phyloP scores from a whole-genome alignment of 2,888 invertebrate genomes.

The Dorcus hopei region DNA sequence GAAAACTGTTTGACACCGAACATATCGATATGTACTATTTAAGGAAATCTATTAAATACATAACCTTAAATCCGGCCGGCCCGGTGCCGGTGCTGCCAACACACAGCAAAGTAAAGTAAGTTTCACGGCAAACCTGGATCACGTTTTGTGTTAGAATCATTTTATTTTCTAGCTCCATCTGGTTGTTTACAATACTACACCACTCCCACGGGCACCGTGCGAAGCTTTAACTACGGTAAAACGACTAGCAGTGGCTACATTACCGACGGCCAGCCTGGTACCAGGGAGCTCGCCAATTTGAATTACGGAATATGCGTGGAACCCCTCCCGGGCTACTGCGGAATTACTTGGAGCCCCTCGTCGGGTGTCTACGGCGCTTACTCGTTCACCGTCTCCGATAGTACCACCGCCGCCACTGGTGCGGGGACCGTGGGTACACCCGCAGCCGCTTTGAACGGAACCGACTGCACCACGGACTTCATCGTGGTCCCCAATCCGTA shows the following conservation, averaged over 20 bases:
- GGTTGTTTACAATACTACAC: slow-evolving; percentile 78
- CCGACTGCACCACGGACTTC: slow-evolving; percentile 67
- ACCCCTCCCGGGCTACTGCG: slow-evolving; percentile 71
- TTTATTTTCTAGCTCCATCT: slow-evolving; percentile 59
- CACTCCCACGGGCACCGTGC: slow-evolving; percentile 59
- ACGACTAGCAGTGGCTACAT: slow-evolving; percentile 38
- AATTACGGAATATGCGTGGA: slow-evolving; percentile 77
- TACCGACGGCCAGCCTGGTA: slow-evolving; percentile 50
- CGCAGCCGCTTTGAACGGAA: slow-evolving; percentile 55
- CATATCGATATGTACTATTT: too few species aligned
- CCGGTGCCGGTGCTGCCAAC: too few species aligned
- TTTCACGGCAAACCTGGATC: too few species aligned
- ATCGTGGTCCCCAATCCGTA: slow-evolving; percentile 67
- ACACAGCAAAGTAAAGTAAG: too few species aligned
- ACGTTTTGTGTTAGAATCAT: too few species aligned
- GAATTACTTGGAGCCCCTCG: slow-evolving; percentile 62
- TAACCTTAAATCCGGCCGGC: too few species aligned
- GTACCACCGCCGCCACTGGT: slow-evolving; percentile 57
- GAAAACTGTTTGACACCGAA: too few species aligned
- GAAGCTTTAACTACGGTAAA: slow-evolving; percentile 74
- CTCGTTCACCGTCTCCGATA: slow-evolving; percentile 70
- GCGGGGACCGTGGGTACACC: slow-evolving; percentile 38
- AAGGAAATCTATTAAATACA: too few species aligned
- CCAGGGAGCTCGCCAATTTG: slow-evolving; percentile 67
- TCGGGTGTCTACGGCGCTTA: slow-evolving; percentile 51